These are phyloP conservation scores for Drosophila punjabiensis DNA, from an alignment of 1,140 invertebrate species.

Conservation along the genomic window DNA sequence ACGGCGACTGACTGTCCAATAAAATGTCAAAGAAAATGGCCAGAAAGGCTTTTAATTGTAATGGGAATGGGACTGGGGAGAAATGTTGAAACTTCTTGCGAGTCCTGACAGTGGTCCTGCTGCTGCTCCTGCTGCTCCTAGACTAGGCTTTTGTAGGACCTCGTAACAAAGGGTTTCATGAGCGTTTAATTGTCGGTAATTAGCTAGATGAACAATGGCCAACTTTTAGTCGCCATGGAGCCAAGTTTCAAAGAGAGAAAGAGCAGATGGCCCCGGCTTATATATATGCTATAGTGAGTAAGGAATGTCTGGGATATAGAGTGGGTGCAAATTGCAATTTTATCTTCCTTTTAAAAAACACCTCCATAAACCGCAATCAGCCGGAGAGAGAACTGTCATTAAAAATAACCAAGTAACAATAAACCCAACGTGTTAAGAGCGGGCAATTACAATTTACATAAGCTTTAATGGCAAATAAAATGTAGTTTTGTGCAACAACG, in stretches of 20 bases:
- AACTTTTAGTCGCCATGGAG: conserved; percentile 42
- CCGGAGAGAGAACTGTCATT: not conserved
- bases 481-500: not conserved
- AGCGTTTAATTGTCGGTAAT: conserved; percentile 77
- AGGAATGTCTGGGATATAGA: not conserved
- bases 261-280: conserved; percentile 11
- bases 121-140: not conserved
- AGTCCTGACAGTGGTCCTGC: not conserved
- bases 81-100: conserved; percentile 35
- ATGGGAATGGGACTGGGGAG: conserved; percentile 50
- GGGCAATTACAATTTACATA: not conserved
- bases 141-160: conserved; percentile 4
- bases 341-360: not conserved
- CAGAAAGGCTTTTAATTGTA: conserved; percentile 75
- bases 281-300: conserved; percentile 3
- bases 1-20: conserved; percentile 55
- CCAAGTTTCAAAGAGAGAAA: conserved; percentile 32
- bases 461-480: conserved; percentile 17
- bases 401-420: conserved; percentile 10
- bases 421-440: conserved; percentile 8
- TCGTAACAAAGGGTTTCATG: conserved; percentile 58
- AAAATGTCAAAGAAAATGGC: conserved; percentile 79
- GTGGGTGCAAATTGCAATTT: conserved; percentile 4
- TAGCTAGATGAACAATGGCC: conserved; percentile 60
- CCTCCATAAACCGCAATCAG: conserved; percentile 14